Percentiles rank a stretch among this genome's conserved stretches.
Evolutionary conservation across 2,888 invertebrate genomes (phyloP).

Genomic region (Poecilus cupreus): DNA sequence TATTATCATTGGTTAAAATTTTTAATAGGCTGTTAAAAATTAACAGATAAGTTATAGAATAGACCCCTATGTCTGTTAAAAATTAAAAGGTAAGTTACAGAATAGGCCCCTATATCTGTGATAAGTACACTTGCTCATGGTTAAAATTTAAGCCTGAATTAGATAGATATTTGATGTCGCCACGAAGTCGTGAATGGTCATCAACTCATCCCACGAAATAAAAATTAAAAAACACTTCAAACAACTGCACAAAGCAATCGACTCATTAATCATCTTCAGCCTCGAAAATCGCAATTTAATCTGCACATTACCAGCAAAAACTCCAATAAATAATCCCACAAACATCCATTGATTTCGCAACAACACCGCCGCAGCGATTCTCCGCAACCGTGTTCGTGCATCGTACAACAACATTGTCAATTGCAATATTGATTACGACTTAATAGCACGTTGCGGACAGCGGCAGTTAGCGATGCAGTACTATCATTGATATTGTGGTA

Average conservation of each 20-base stretch:
- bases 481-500: constrained; percentile 23
- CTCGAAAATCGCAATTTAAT: background rate
- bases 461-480: background rate
- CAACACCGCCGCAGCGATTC: background rate
- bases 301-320: background rate
- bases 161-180: background rate
- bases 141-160: too few relatives aligned
- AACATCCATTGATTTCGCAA: constrained; percentile 6
- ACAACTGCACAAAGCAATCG: background rate
- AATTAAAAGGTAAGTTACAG: too few relatives aligned
- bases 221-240: too few relatives aligned
- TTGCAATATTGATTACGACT: constrained; percentile 15
- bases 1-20: too few relatives aligned
- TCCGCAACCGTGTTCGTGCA: background rate
- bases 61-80: too few relatives aligned
- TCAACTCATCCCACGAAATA: too few relatives aligned
- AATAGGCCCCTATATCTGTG: too few relatives aligned
- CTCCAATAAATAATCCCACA: background rate
- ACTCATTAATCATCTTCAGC: background rate
- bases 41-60: too few relatives aligned
- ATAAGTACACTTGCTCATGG: too few relatives aligned
- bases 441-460: constrained; percentile 19
- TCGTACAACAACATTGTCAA: background rate
- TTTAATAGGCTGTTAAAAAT: too few relatives aligned
- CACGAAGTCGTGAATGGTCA: too few relatives aligned